Evolutionary conservation across 2,888 invertebrate genomes (phyloP).

Genomic region (Anorthoa munda): DNA sequence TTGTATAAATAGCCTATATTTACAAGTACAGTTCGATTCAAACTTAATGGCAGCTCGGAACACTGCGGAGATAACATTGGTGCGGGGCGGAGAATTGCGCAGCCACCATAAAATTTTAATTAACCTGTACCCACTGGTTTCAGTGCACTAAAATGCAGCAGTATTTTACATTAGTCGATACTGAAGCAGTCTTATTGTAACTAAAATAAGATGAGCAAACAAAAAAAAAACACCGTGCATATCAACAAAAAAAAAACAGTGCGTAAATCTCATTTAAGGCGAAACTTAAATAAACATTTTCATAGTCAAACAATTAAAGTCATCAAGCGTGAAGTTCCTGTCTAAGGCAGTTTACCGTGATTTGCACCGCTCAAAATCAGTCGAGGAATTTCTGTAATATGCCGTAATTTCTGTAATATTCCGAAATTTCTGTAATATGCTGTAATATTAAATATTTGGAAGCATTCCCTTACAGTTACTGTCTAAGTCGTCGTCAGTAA

Average conservation of each 20-base stretch:
- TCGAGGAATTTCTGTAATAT: background rate
- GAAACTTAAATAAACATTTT: slow-evolving; percentile 25
- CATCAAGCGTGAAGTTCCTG: slow-evolving; percentile 5
- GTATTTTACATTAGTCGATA: background rate
- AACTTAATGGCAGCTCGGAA: too few relatives aligned
- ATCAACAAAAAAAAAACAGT: slow-evolving; percentile 50
- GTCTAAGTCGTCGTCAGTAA: too few relatives aligned
- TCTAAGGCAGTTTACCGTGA: background rate
- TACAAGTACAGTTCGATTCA: too few relatives aligned
- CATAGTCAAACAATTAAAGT: slow-evolving; percentile 1
- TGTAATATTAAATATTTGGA: too few relatives aligned
- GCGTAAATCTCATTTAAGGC: slow-evolving; percentile 29
- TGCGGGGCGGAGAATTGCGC: too few relatives aligned
- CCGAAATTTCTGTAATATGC: background rate
- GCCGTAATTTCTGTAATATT: background rate
- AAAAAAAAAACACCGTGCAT: slow-evolving; percentile 47
- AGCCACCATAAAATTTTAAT: too few relatives aligned
- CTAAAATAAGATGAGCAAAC: slow-evolving; percentile 36
- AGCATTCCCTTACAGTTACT: too few relatives aligned
- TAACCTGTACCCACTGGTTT: background rate
- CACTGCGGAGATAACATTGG: too few relatives aligned
- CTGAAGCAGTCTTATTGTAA: slow-evolving; percentile 15
- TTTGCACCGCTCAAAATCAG: slow-evolving; percentile 4
- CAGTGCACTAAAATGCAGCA: background rate
- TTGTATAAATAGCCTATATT: background rate